These are phyloP conservation scores for Coptotermes formosanus DNA, from an alignment of 1,140 invertebrate genomes.

Conservation along the genomic window DNA sequence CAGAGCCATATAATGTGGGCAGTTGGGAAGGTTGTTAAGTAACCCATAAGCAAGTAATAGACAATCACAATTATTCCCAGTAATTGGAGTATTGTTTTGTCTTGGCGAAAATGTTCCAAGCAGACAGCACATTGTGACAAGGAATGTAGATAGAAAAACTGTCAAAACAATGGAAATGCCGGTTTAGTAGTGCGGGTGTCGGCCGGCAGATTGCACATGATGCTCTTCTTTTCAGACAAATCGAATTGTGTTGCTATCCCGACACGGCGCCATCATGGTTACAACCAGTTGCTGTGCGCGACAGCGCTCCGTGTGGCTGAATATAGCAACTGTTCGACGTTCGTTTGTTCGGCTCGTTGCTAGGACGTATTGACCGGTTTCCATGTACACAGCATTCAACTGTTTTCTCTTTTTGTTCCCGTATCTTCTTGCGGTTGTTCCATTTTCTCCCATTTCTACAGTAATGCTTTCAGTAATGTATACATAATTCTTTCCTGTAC, in stretches of 20 bases:
- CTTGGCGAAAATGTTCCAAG: too few species aligned
- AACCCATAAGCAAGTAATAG: too few species aligned
- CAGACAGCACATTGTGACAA: neutral
- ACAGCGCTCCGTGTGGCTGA: neutral
- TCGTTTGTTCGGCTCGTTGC: conserved; percentile 12
- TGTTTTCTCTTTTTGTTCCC: neutral
- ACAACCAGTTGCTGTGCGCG: neutral
- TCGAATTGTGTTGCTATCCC: conserved; percentile 14
- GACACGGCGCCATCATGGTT: neutral
- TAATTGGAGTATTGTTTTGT: too few species aligned
- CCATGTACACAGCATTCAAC: conserved; percentile 3
- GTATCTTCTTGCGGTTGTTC: neutral
- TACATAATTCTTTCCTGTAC: conserved; percentile 6
- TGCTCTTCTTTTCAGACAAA: conserved; percentile 1
- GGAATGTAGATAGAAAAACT: neutral
- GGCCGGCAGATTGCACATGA: neutral
- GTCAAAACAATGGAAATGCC: neutral
- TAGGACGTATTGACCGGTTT: conserved; percentile 2
- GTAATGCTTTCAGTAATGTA: neutral
- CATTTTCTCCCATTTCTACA: neutral
- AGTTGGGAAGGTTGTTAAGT: too few species aligned
- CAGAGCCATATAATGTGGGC: too few species aligned
- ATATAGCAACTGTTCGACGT: neutral
- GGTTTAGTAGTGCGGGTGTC: neutral
- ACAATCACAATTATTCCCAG: too few species aligned